These are phyloP conservation scores for Vireo altiloquus DNA, from an alignment of 2,113 vertebrate genomes.

Conservation along the genomic window DNA sequence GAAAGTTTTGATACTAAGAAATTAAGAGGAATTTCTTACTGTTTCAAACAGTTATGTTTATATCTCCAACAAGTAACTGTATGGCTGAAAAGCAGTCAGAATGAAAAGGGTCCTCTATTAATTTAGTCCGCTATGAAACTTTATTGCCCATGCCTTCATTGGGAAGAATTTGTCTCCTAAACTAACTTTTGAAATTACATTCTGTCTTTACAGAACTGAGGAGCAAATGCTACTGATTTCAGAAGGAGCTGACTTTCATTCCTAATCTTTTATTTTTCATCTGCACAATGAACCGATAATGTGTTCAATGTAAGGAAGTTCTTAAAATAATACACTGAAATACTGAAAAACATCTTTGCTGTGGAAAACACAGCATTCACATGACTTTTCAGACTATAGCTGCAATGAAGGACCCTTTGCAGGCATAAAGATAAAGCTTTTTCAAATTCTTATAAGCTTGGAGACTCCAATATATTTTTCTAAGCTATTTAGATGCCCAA, in stretches of 20 bases:
- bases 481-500: neutral
- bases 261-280: neutral
- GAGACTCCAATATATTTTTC: neutral
- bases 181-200: neutral
- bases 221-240: neutral
- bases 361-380: neutral
- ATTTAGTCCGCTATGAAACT: neutral
- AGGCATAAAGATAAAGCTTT: neutral
- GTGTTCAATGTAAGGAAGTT: neutral
- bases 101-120: neutral
- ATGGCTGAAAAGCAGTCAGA: neutral
- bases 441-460: neutral
- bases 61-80: neutral
- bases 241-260: neutral
- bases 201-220: neutral
- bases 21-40: neutral
- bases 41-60: neutral
- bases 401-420: neutral
- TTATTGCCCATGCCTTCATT: neutral
- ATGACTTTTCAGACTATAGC: neutral
- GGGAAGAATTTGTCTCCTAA: neutral
- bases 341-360: neutral
- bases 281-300: neutral
- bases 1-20: neutral
- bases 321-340: neutral